Percentiles rank a stretch among this genome's conserved stretches.
Conservation (phyloP, 2,888 invertebrate species). For the Girardia tigrina region DNA sequence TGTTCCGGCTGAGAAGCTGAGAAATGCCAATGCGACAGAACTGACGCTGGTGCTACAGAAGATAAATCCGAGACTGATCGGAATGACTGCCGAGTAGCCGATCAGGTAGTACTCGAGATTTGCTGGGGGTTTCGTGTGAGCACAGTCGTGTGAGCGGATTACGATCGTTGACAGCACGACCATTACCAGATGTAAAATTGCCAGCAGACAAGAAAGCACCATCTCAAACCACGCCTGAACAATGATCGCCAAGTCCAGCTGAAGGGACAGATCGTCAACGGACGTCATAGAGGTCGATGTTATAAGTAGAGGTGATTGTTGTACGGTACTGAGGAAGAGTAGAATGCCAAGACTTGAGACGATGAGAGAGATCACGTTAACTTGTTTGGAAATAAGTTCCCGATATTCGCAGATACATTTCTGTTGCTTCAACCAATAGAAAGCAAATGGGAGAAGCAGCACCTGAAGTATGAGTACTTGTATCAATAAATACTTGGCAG, state of each 20-base stretch:
- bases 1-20: not conserved
- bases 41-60: constrained; percentile 12
- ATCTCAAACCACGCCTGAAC: not conserved
- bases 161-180: not conserved
- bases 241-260: not conserved
- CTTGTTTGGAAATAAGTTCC: too few species aligned
- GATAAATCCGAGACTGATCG: not conserved
- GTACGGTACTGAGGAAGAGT: not conserved
- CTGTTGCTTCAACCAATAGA: not conserved
- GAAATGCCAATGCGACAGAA: not conserved
- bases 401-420: not conserved
- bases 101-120: not conserved
- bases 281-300: not conserved
- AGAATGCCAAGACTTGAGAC: not conserved
- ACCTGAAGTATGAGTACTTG: not conserved
- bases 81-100: not conserved
- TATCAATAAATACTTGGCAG: not conserved
- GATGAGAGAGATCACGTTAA: not conserved
- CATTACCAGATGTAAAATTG: not conserved
- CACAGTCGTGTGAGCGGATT: not conserved
- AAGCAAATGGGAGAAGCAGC: not conserved
- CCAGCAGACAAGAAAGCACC: not conserved
- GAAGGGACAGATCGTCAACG: not conserved
- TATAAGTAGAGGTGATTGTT: not conserved
- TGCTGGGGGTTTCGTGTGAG: not conserved